Evolutionary conservation across 2,888 invertebrate species (phyloP), one percentile per base, ranked within the genome.

Genomic region (Suillia variegata): DNA sequence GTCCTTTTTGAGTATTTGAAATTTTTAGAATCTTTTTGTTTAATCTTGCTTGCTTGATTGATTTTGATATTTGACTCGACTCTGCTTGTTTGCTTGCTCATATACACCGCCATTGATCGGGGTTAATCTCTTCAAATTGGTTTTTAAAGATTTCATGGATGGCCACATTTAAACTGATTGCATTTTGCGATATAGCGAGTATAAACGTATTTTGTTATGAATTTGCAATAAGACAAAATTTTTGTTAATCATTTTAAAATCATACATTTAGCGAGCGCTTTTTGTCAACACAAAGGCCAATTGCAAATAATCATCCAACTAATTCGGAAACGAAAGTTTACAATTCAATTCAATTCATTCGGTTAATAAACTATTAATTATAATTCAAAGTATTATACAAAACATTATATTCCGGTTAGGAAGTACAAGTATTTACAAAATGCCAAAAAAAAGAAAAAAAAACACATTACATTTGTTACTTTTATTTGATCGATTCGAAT

Each of bases 261-360:
- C 61, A 69, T 61, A 64, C 62, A 63, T 64, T 69, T 70, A 75
- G 76, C 77, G 76, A 80, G 81, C 81, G 78, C 81, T 81, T 81
- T 81, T 81, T 80, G 77, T 80, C 81, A 81, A 81, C 80, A 81
- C 80, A 81, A 81, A 81, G 80, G 81, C 80, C 81, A 81, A 81
- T 81, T 81, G 79, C 81, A 81, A 80, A 80, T 81, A 81, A 80
- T 81, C 81, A 81, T 80, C 81, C 79, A 80, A 79, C 81, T 81
- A 80, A 80, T 77, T 73, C 74, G 67, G 68, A 78, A 77, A 79
- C 70, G 72, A 77, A 75, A 74, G 67, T 72, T 72, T 64, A 67
- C 74, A 71, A 24, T 24, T 50, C n/a, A 48, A 13, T 48, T 18
- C 22, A 26, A 50, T 24, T 26, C 13, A 50, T 50, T 26, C n/a